Evolutionary conservation across 2,888 invertebrate species (phyloP).

Genomic region (Nemotelus nigrinus): DNA sequence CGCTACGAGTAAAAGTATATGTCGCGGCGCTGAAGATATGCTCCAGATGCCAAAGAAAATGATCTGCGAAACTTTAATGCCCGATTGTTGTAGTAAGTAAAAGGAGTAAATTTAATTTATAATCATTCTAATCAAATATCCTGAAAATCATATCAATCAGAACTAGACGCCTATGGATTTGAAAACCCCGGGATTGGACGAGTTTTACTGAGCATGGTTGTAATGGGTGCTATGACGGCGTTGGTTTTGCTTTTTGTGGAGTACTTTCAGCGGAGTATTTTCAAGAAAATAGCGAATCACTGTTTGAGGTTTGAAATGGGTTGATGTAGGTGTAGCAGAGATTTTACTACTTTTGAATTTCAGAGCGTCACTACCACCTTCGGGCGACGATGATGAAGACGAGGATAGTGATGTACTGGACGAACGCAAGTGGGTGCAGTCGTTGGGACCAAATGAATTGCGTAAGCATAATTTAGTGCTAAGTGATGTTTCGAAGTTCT

Average conservation of each 20-base stretch:
- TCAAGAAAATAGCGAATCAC: background rate
- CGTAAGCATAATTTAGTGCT: slow-evolving; percentile 66
- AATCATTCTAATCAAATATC: background rate
- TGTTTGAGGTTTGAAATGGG: slow-evolving; percentile 1
- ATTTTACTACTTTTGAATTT: background rate
- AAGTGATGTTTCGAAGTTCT: slow-evolving; percentile 74
- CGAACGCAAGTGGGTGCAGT: slow-evolving; percentile 67
- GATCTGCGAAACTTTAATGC: slow-evolving; percentile 46
- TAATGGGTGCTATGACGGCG: slow-evolving; percentile 69
- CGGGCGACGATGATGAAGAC: slow-evolving; percentile 52
- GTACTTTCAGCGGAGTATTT: background rate
- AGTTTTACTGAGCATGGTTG: slow-evolving; percentile 70
- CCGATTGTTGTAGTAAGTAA: slow-evolving; percentile 37
- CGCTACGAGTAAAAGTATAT: slow-evolving; percentile 7
- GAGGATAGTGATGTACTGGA: slow-evolving; percentile 69
- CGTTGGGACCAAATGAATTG: slow-evolving; percentile 61
- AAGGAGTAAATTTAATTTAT: background rate
- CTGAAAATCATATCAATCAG: background rate
- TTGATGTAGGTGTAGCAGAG: background rate
- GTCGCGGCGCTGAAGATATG: background rate
- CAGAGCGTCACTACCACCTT: background rate
- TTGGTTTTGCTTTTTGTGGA: slow-evolving; percentile 37
- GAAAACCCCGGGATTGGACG: slow-evolving; percentile 73
- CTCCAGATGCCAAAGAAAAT: background rate
- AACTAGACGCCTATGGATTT: slow-evolving; percentile 67